Evolutionary conservation across 1,140 invertebrate species (phyloP), one percentile per base, ranked within the genome.

Genomic region (Eriocheir sinensis): DNA sequence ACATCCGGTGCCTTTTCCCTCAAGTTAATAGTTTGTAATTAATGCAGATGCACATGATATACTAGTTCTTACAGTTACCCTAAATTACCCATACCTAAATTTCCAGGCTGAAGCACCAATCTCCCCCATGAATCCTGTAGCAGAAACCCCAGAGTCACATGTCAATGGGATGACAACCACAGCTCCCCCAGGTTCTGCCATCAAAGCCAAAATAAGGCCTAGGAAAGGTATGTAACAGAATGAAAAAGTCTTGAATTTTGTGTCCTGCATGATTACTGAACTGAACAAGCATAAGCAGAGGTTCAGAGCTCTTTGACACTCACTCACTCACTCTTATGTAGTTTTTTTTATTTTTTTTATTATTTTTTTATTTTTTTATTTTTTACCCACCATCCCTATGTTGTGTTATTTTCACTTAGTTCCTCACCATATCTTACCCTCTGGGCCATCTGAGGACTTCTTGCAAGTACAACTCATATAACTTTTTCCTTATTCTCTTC

Each of bases 101-200:
- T 9, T 40, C n/a, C 38, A 81, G 86, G 91, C 36, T 92, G 85
- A 92, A 36, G 32, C 85, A 44, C 40, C 86, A 92, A 36, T 3
- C 72, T 53, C 72, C 30, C 40, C 27, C 38, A 96, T 96, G 95
- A 96, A 96, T 85, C 95, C 95, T 30, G 81, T 93, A 4, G 81
- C 89, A 9, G 95, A 96, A 85, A 89, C 95, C 30, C 93, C 94
- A 3, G 95, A 96, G 32, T 89, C 95, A 3, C 80, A 95, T 36
- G 90, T 93, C 21, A 96, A 96, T 72, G 95, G 95, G 3, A 95
- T 95, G 6, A 94, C 93, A 12, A 27, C 93, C 12, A 48, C 92
- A 21, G 36, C 38, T 2, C 89, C 94, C 53, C 94, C 95, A 36
- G 83, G 93, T 0, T 88, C 94, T 9, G 92, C 94, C 32, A 85